Conservation (phyloP, 1,140 invertebrate species). For the Euura lappo region DNA sequence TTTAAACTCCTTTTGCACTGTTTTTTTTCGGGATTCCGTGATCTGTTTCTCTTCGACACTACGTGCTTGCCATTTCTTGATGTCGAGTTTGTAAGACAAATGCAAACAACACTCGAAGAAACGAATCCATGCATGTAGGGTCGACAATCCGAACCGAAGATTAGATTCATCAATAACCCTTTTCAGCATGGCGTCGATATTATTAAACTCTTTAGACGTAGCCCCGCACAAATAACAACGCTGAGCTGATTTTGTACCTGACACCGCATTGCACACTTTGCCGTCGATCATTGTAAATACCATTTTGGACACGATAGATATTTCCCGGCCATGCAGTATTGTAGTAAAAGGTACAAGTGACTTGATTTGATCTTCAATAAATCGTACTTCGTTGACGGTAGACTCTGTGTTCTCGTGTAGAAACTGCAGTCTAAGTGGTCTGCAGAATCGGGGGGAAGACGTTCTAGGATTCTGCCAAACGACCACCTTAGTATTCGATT, state of each 20-base stretch:
- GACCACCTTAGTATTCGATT: too few species aligned
- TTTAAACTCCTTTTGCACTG: constrained; percentile 18
- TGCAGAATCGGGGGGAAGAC: constrained; percentile 16
- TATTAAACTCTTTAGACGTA: constrained; percentile 42
- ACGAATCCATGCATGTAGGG: constrained; percentile 46
- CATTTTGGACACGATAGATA: constrained; percentile 31
- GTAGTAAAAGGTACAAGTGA: constrained; percentile 19
- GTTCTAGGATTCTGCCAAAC: too few species aligned
- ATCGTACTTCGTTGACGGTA: constrained; percentile 33
- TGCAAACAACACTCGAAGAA: constrained; percentile 47
- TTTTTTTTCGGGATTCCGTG: constrained; percentile 13
- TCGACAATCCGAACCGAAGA: constrained; percentile 47
- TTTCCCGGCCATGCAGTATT: constrained; percentile 18
- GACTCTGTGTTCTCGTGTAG: constrained; percentile 31
- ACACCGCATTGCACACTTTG: constrained; percentile 40
- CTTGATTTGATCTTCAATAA: constrained; percentile 25
- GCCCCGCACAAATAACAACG: too few species aligned
- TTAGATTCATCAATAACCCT: constrained; percentile 29
- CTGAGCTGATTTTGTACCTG: too few species aligned
- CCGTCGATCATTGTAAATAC: constrained; percentile 53
- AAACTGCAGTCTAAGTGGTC: too few species aligned
- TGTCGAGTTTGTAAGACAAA: constrained; percentile 39
- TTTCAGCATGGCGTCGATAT: constrained; percentile 30
- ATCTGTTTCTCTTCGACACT: constrained; percentile 30
- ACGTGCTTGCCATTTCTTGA: constrained; percentile 37